phyloP scores from a whole-genome alignment of 92 coral and sea anemone species.

The Micromussa lordhowensis region DNA sequence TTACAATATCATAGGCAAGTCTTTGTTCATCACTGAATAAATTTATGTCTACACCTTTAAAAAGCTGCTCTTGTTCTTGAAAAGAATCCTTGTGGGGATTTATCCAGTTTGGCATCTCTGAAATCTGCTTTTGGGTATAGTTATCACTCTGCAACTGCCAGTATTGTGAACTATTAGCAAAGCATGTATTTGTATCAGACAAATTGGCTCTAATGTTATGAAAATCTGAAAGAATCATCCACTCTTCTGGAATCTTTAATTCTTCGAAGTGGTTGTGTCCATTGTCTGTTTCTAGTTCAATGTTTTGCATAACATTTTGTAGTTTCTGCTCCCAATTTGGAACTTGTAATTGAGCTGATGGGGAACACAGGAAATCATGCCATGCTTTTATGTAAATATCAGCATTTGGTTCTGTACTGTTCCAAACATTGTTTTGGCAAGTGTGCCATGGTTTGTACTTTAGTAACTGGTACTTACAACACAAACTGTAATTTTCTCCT shows the following conservation, averaged over 20 bases:
- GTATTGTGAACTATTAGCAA: no score
- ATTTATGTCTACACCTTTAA: slow-evolving; percentile 25
- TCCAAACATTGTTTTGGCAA: slow-evolving; percentile 66
- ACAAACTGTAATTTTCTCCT: slow-evolving; percentile 53
- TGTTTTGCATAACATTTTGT: slow-evolving; percentile 45
- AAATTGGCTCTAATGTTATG: slow-evolving; percentile 9
- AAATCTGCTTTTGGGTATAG: slow-evolving; percentile 60
- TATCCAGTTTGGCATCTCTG: slow-evolving; percentile 67
- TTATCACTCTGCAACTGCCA: not conserved
- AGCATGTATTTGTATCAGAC: no score
- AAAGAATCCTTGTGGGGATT: slow-evolving; percentile 15
- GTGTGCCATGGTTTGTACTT: slow-evolving; percentile 70
- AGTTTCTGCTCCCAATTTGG: slow-evolving; percentile 71
- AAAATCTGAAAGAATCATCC: slow-evolving; percentile 71
- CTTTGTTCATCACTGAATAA: slow-evolving; percentile 64
- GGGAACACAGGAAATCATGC: slow-evolving; percentile 63
- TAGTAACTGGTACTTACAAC: slow-evolving; percentile 60
- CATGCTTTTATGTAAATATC: slow-evolving; percentile 49
- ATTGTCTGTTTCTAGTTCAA: slow-evolving; percentile 24
- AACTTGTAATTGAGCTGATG: slow-evolving; percentile 59
- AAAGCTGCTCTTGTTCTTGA: not conserved
- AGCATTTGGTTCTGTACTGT: slow-evolving; percentile 39
- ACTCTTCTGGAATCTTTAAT: not conserved
- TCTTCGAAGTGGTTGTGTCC: not conserved
- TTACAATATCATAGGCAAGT: slow-evolving; percentile 67